phyloP scores from a whole-genome alignment of 2,888 invertebrate genomes.

The Rutpela maculata region DNA sequence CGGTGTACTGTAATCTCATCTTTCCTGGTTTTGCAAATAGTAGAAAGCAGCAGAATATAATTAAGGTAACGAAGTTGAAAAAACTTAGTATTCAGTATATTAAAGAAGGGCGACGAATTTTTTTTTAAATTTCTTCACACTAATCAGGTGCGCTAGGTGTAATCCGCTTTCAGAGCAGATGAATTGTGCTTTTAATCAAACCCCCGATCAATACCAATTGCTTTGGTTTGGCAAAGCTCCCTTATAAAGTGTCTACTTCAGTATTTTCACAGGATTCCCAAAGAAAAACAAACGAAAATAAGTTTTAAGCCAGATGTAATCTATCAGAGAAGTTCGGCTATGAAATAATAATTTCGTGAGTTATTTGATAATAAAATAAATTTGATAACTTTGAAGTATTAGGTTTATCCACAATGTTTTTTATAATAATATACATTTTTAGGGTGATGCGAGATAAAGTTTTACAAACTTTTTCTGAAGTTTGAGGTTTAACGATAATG shows the following conservation, averaged over 20 bases:
- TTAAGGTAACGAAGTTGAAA: constrained; percentile 35
- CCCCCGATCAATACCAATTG: constrained; percentile 51
- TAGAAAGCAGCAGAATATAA: constrained; percentile 24
- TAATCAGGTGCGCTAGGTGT: constrained; percentile 33
- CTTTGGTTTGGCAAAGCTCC: constrained; percentile 39
- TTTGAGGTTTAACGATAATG: not conserved
- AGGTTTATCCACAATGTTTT: constrained; percentile 6
- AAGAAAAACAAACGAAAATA: constrained; percentile 1
- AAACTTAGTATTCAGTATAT: constrained; percentile 32
- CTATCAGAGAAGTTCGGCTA: constrained; percentile 8
- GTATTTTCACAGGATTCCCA: constrained; percentile 16
- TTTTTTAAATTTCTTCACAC: constrained; percentile 39
- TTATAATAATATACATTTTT: constrained; percentile 7
- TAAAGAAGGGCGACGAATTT: constrained; percentile 20
- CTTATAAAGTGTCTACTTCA: constrained; percentile 45
- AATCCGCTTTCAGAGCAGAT: constrained; percentile 40
- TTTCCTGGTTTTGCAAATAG: constrained; percentile 7
- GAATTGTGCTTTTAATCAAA: constrained; percentile 54
- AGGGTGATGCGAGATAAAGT: not conserved
- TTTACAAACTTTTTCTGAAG: not conserved
- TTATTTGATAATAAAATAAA: not conserved
- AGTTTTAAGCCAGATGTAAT: constrained; percentile 12
- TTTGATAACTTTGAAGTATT: constrained; percentile 6
- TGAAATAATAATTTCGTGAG: constrained; percentile 7
- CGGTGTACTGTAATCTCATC: not conserved